Base-by-base conservation (phyloP, 2,797 vertebrate species). In the Halcyon badia region DNA sequence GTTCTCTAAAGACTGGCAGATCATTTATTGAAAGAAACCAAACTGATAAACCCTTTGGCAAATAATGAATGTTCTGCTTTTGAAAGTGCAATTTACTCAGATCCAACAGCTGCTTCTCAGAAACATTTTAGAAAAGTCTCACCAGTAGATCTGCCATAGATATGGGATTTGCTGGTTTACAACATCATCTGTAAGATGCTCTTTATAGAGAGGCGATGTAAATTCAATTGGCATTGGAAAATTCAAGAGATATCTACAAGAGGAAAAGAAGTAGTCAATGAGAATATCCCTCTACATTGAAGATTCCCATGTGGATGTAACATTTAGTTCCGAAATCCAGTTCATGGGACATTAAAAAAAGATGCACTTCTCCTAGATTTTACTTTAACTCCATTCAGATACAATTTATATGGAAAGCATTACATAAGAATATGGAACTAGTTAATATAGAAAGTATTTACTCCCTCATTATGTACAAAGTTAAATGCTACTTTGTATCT, bases 131-230 rank as follows among this genome's bases (percentile, higher is more conserved):
- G 58, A 83, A 96, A 96, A 94, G 57, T 70, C 99, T 97, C 95
- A 99, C 99, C 99, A 99, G 98, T 99, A 99, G 31, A 99, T 97
- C 66, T 99, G 99, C 97, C 99, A 99, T 42, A 99, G 98, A 97
- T 98, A 99, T 0, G 99, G 98, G 75, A 98, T 98, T 98, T 99
- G 99, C 86, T 98, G 98, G 75, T 94, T 96, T 73, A 98, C 97
- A 83, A 98, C 92, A 76, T 98, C 98, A 91, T 98, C 98, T 93
- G 98, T 98, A 79, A 99, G 98, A 61, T 99, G 97, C 68, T 97
- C 98, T 94, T 97, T 99, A 95, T 98, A 97, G 76, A 98, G 90
- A 28, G 98, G 98, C 14, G 98, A 97, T 83, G 94, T 97, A 91
- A 98, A 98, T 71, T 99, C 97, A 94, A 98, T 97, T 37, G 98